These are phyloP conservation scores for Phylloscopus collybita DNA, from an alignment of 2,797 vertebrate species.

Conservation along the genomic window DNA sequence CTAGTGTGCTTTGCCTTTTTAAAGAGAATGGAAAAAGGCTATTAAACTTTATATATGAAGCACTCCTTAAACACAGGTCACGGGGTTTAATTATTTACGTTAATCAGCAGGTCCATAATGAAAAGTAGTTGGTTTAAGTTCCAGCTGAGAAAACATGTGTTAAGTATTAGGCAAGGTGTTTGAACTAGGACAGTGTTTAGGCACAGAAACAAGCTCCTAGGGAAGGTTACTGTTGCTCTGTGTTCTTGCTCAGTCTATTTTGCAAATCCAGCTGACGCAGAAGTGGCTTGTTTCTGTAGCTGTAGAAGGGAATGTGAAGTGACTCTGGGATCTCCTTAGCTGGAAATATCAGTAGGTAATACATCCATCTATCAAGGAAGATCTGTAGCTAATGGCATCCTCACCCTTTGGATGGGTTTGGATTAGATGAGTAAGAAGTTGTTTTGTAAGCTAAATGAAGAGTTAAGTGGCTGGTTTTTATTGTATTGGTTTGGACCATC, in stretches of 20 bases:
- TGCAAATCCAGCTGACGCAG: background rate
- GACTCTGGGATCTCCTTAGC: background rate
- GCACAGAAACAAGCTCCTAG: background rate
- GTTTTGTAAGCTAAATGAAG: background rate
- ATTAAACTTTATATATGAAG: background rate
- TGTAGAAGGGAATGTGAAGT: background rate
- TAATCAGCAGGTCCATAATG: background rate
- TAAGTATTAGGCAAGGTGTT: background rate
- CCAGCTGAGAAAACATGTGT: background rate
- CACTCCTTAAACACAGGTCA: background rate
- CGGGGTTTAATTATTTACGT: background rate
- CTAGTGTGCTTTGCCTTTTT: background rate
- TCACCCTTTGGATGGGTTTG: background rate
- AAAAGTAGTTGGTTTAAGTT: background rate
- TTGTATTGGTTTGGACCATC: background rate
- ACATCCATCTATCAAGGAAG: background rate
- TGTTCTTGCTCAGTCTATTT: background rate
- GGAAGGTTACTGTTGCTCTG: background rate
- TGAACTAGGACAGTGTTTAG: background rate
- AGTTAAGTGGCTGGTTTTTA: background rate
- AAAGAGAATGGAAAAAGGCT: background rate
- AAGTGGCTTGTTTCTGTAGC: background rate
- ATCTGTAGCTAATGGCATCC: background rate
- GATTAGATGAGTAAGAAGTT: background rate
- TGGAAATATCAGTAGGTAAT: background rate